Conservation (phyloP, 2,113 vertebrate genomes). For the Sander lucioperca region DNA sequence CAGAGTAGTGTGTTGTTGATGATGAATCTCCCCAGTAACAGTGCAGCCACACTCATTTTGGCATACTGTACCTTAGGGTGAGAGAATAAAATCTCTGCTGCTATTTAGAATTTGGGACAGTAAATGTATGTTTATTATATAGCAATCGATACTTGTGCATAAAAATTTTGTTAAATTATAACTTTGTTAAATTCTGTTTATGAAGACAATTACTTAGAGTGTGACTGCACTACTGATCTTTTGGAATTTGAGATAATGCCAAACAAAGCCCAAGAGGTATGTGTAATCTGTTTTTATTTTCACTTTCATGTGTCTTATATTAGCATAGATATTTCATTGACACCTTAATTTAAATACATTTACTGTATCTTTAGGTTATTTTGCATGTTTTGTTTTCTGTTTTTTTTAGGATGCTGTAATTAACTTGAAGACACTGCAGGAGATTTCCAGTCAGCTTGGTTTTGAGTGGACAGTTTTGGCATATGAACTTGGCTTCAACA, state of each 20-base stretch:
- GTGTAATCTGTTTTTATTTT: constrained; percentile 22
- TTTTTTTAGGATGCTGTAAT: constrained; percentile 85
- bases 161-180: background rate
- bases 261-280: constrained; percentile 87
- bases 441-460: constrained; percentile 82
- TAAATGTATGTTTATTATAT: background rate
- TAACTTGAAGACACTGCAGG: constrained; percentile 84
- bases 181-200: background rate
- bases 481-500: constrained; percentile 84
- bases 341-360: background rate
- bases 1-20: constrained; percentile 75
- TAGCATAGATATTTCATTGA: background rate
- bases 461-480: constrained; percentile 87
- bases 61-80: constrained; percentile 9
- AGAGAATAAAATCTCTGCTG: background rate
- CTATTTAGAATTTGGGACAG: background rate
- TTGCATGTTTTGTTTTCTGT: background rate
- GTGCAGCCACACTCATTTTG: constrained; percentile 33
- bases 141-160: background rate
- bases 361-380: background rate
- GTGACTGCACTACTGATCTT: constrained; percentile 8
- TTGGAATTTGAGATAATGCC: constrained; percentile 77
- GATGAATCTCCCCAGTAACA: constrained; percentile 77
- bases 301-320: background rate
- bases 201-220: constrained; percentile 2